Evolutionary conservation across 2,888 invertebrate species (phyloP).

Genomic region (Sesamia inferens): DNA sequence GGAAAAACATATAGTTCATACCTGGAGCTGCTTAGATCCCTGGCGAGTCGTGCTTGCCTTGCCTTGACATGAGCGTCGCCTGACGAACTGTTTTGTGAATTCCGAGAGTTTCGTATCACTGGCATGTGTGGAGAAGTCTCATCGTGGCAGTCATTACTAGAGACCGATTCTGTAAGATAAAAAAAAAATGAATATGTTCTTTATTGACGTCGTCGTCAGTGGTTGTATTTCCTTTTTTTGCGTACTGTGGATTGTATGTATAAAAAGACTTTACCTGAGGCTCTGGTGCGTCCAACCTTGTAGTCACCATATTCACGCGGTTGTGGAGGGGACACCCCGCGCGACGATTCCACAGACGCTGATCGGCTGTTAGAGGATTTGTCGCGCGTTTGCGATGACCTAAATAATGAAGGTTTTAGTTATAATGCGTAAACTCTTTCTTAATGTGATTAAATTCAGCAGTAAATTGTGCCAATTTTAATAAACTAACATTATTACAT

Average conservation of each 20-base stretch:
- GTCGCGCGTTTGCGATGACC: constrained; percentile 91
- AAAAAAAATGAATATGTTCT: neutral
- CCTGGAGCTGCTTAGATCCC: constrained; percentile 86
- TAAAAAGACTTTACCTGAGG: constrained; percentile 76
- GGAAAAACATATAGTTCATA: constrained; percentile 58
- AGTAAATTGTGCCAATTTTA: neutral
- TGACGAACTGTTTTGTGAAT: constrained; percentile 77
- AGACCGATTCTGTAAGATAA: constrained; percentile 79
- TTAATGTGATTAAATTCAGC: neutral
- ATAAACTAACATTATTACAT: neutral
- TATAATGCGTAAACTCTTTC: neutral
- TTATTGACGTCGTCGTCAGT: neutral
- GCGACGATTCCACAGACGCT: constrained; percentile 86
- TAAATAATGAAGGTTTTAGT: neutral
- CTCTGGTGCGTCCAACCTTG: constrained; percentile 76
- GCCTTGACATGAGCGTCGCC: constrained; percentile 85
- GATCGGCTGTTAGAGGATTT: constrained; percentile 91
- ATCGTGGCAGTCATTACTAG: constrained; percentile 85
- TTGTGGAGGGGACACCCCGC: constrained; percentile 82
- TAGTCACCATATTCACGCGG: constrained; percentile 84
- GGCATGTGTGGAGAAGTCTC: constrained; percentile 84
- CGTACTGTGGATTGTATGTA: neutral
- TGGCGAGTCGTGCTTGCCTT: constrained; percentile 86
- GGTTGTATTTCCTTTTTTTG: neutral
- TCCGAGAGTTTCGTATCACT: constrained; percentile 81